Evolutionary conservation across 2,113 vertebrate species (phyloP).

Genomic region (Motacilla alba): DNA sequence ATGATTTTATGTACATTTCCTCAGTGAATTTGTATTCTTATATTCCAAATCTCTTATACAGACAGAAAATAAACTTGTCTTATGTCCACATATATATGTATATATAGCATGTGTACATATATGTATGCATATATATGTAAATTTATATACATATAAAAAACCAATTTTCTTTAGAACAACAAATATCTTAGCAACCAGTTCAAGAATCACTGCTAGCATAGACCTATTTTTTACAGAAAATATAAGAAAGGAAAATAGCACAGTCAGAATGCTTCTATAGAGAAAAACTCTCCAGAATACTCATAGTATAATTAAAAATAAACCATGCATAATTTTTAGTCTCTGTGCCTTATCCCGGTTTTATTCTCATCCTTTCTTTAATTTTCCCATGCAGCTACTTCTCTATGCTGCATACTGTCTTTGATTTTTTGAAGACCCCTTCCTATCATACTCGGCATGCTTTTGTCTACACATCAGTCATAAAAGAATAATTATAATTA

Average conservation of each 20-base stretch:
- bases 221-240: background rate
- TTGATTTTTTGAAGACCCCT: background rate
- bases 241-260: background rate
- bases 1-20: background rate
- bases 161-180: background rate
- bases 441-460: background rate
- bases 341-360: background rate
- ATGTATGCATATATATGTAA: background rate
- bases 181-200: background rate
- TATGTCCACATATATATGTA: background rate
- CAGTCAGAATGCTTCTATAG: background rate
- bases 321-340: background rate
- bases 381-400: background rate
- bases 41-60: background rate
- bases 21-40: background rate
- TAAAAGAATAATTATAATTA: background rate
- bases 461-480: background rate
- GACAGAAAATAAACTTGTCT: background rate
- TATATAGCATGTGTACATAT: background rate
- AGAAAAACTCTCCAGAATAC: background rate
- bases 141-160: background rate
- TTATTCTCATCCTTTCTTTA: background rate
- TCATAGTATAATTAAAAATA: background rate
- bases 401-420: rapidly evolving
- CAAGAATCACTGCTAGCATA: background rate